A percentile compares a stretch with the other conserved stretches of the same genome.
Conservation (phyloP, 2,888 invertebrate genomes). For the Anodontia alba region DNA sequence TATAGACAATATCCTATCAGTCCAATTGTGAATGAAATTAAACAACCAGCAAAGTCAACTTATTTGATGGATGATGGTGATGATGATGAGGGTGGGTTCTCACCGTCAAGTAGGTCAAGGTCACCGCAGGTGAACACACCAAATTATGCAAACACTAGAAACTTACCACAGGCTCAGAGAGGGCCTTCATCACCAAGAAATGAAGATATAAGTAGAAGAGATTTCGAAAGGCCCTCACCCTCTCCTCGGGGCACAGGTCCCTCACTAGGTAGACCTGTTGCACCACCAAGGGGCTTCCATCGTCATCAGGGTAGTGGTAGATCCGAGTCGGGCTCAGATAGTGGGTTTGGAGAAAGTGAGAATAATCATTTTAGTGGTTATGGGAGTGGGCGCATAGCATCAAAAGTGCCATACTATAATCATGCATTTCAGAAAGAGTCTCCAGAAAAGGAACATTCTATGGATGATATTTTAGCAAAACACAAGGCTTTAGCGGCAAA, state of each 20-base stretch:
- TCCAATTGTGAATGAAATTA: constrained; percentile 7
- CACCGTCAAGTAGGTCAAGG: constrained; percentile 20
- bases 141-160: background rate
- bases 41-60: constrained; percentile 32
- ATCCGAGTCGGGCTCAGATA: constrained; percentile 65
- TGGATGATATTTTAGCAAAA: constrained; percentile 58
- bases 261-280: constrained; percentile 29
- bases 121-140: background rate
- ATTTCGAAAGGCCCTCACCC: background rate
- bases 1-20: background rate
- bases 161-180: background rate
- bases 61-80: constrained; percentile 54
- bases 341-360: constrained; percentile 65
- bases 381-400: background rate
- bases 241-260: constrained; percentile 10
- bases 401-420: constrained; percentile 56
- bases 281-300: constrained; percentile 55
- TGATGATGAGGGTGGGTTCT: constrained; percentile 49
- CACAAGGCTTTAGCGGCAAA: constrained; percentile 65
- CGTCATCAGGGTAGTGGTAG: constrained; percentile 66
- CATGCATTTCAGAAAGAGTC: constrained; percentile 52
- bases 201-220: too few relatives aligned
- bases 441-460: constrained; percentile 29
- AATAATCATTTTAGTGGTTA: too few relatives aligned
- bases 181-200: background rate